Conservation (phyloP, 2,888 invertebrate genomes). For the Mellilla xanthometata region DNA sequence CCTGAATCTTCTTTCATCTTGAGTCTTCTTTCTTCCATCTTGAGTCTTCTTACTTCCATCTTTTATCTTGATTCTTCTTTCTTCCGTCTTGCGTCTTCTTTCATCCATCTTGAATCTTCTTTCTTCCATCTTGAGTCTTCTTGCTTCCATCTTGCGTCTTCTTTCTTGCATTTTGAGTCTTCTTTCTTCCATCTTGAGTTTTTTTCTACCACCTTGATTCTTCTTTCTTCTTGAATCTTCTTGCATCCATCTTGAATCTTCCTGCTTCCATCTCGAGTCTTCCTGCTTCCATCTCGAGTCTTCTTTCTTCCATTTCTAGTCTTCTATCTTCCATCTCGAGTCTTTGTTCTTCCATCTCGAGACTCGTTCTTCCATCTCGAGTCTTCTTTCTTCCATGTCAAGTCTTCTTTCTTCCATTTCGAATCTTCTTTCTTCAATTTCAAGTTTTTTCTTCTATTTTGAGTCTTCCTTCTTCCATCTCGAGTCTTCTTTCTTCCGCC, state of each 20-base stretch:
- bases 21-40: slow-evolving; percentile 10
- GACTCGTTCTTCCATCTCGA: background rate
- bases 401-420: slow-evolving; percentile 1
- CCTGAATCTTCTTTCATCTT: slow-evolving; percentile 14
- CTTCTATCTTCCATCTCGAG: slow-evolving; percentile 4
- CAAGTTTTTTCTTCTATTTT: slow-evolving; percentile 11
- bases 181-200: slow-evolving; percentile 1
- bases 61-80: slow-evolving; percentile 9
- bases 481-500: slow-evolving; percentile 8
- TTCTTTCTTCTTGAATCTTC: background rate
- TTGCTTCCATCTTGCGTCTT: slow-evolving; percentile 6
- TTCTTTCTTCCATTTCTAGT: slow-evolving; percentile 6
- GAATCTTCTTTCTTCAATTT: slow-evolving; percentile 3
- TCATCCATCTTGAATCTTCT: slow-evolving; percentile 12
- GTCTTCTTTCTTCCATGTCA: slow-evolving; percentile 7
- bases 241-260: background rate
- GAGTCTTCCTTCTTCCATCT: slow-evolving; percentile 11
- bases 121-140: slow-evolving; percentile 18
- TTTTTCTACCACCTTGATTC: background rate
- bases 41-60: slow-evolving; percentile 10
- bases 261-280: background rate
- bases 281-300: slow-evolving; percentile 2
- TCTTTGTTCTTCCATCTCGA: slow-evolving; percentile 3
- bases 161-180: slow-evolving; percentile 1
- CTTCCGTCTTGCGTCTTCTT: slow-evolving; percentile 17